Base-by-base conservation (phyloP, 2,888 invertebrate species). In the Drosophila sordidula region DNA sequence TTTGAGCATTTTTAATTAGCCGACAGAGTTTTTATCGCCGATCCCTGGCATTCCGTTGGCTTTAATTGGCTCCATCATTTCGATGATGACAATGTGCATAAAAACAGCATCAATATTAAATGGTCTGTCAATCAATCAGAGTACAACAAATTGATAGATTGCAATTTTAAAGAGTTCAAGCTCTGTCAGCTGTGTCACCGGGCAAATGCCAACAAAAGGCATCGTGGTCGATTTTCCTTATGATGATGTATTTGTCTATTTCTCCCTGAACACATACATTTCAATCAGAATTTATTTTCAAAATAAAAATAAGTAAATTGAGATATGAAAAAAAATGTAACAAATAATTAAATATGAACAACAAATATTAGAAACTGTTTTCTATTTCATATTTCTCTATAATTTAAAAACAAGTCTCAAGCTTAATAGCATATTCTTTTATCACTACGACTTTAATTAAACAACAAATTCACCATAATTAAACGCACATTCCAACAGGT, bases 1-100 rank as follows among this genome's bases (percentile, higher is more conserved):
- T 59, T 70, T 83, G 63, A 67, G 55, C 67, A 77, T 86, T 86
- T 88, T 83, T 80, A 83, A 83, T 83, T 87, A 88, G 83, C 81
- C 70, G 79, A 78, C 82, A 74, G 67, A 45, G 42, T 56, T 83
- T 81, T 73, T 73, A 72, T 62, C 73, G 47, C 51, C 50, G 62
- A 58, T 45, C 49, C 62, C 18, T 44, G 49, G 32, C 22, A 25
- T 46, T 41, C 55, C 45, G 8, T 34, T 22, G 54, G 45, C 50
- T 61, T 62, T 69, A 72, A 73, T 82, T 86, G 70, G 62, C 58
- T 45, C 39, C 61, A 63, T 73, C 51, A 67, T 22, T 50, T 54
- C 57, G 50, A 54, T 52, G 62, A 52, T 63, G 69, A 57, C 57
- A 62, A 49, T 42, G 32, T 36, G 39, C 41, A 38, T 44, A 42